Evolutionary conservation across 2,113 vertebrate genomes (phyloP).

Genomic region (Petaurus breviceps): DNA sequence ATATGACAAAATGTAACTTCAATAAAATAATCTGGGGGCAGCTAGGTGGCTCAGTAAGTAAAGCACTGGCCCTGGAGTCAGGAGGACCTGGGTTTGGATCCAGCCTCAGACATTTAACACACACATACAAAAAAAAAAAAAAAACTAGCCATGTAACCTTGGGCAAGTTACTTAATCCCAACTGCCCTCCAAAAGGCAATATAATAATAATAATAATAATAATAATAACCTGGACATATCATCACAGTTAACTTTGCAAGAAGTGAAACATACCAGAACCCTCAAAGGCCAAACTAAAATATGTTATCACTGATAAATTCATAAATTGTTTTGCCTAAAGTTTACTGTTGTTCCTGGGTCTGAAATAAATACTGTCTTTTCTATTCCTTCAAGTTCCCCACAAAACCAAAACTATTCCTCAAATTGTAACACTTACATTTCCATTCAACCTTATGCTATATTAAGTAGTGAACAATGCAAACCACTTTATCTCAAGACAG

Average conservation of each 20-base stretch:
- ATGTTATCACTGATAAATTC: background rate
- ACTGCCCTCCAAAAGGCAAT: no score
- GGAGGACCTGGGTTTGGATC: no score
- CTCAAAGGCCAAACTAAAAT: background rate
- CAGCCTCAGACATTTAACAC: no score
- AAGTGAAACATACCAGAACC: background rate
- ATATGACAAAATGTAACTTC: background rate
- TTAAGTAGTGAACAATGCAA: background rate
- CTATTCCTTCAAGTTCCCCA: background rate
- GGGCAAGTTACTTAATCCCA: no score
- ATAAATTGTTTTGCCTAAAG: background rate
- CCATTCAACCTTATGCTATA: background rate
- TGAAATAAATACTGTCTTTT: background rate
- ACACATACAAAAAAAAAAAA: no score
- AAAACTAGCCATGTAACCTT: no score
- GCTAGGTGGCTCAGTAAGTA: no score
- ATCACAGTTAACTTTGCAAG: background rate
- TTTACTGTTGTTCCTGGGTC: background rate
- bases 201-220: no score
- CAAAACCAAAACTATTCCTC: background rate
- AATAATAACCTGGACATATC: background rate
- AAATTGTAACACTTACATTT: background rate
- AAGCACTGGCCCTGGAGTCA: no score
- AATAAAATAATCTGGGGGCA: background rate
- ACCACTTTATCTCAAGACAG: background rate